phyloP scores from a whole-genome alignment of 2,113 vertebrate species.

The Equus quagga region DNA sequence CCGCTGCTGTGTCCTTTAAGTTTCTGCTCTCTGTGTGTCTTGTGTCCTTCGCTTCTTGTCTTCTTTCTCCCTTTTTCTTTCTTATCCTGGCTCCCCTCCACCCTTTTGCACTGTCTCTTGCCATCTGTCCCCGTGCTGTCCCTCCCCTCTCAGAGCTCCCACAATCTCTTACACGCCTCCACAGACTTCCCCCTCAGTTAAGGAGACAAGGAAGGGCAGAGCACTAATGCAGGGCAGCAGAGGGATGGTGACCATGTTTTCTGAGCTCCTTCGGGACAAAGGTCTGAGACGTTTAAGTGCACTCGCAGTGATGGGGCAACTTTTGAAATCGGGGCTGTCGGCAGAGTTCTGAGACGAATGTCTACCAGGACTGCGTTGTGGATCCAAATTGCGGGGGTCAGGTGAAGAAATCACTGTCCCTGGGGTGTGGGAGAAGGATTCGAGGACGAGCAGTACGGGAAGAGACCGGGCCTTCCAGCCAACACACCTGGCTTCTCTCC shows the following conservation, averaged over 20 bases:
- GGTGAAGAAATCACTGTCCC: neutral
- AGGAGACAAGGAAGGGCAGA: neutral
- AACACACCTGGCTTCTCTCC: neutral
- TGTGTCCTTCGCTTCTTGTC: neutral
- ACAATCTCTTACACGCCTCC: rapidly evolving
- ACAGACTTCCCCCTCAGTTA: neutral
- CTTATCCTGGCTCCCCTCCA: neutral
- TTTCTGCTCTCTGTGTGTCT: neutral
- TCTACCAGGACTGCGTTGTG: rapidly evolving
- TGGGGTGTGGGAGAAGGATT: neutral
- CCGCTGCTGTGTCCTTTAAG: rapidly evolving
- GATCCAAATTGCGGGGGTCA: neutral
- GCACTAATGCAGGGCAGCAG: rapidly evolving
- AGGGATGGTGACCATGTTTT: neutral
- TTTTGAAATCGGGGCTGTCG: neutral
- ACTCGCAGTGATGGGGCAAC: neutral
- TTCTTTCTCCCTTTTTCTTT: neutral
- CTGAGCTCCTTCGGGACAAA: neutral
- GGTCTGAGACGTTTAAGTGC: constrained; percentile 25
- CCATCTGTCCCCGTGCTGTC: no score
- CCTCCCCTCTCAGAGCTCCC: neutral
- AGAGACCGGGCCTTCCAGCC: neutral
- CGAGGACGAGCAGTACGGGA: neutral
- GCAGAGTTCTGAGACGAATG: neutral
- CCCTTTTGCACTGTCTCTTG: neutral